phyloP scores from a whole-genome alignment of 2,888 invertebrate genomes.

The Dasypolia templi region DNA sequence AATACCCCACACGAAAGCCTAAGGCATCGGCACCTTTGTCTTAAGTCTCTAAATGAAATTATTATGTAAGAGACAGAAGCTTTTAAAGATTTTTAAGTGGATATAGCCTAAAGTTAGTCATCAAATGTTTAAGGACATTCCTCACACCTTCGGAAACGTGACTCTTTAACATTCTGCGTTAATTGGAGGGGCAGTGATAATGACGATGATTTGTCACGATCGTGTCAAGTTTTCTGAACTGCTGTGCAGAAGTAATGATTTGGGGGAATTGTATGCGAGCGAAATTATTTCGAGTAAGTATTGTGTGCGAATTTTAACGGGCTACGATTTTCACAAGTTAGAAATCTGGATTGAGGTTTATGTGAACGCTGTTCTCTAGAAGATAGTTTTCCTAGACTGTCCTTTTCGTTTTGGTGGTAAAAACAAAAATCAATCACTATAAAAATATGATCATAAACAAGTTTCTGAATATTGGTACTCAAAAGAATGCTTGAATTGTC shows the following conservation, averaged over 20 bases:
- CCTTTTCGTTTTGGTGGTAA: neutral
- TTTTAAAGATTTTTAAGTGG: slow-evolving; percentile 71
- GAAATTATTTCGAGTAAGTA: neutral
- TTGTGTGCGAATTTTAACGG: neutral
- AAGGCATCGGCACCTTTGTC: slow-evolving; percentile 70
- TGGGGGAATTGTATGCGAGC: neutral
- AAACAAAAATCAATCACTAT: neutral
- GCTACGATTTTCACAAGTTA: neutral
- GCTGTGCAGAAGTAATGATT: neutral
- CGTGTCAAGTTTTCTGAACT: slow-evolving; percentile 4
- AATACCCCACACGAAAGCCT: slow-evolving; percentile 49
- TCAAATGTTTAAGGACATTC: slow-evolving; percentile 57
- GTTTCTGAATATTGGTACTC: neutral
- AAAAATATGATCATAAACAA: neutral
- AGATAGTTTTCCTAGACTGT: neutral
- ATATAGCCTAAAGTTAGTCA: slow-evolving; percentile 58
- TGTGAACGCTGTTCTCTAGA: neutral
- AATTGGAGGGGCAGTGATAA: slow-evolving; percentile 27
- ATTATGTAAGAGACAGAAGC: slow-evolving; percentile 62
- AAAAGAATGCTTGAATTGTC: neutral
- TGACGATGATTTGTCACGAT: slow-evolving; percentile 50
- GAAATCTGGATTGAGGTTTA: too few species aligned
- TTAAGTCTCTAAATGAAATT: slow-evolving; percentile 73
- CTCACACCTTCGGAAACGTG: slow-evolving; percentile 60
- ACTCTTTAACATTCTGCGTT: slow-evolving; percentile 60